Percentiles rank a stretch among this genome's conserved stretches.
Conservation (phyloP, 2,113 vertebrate species). For the Leuciscus idus region DNA sequence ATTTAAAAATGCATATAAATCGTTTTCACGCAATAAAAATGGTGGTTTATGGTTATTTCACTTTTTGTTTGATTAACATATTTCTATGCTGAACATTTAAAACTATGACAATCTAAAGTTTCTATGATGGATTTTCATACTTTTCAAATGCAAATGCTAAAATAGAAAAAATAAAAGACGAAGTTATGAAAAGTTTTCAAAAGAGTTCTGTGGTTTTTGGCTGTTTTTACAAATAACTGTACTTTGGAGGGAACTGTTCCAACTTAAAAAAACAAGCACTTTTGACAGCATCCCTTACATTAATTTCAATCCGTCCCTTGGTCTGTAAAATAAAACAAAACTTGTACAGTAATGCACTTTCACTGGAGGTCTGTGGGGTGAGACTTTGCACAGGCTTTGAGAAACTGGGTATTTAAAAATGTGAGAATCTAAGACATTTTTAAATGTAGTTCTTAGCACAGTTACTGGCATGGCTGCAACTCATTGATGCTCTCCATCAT, state of each 20-base stretch:
- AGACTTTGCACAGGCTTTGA: neutral
- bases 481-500: neutral
- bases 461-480: neutral
- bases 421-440: neutral
- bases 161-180: neutral
- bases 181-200: neutral
- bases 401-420: neutral
- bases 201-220: neutral
- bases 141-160: neutral
- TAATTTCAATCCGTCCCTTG: neutral
- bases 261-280: neutral
- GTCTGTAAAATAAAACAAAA: neutral
- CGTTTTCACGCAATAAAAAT: neutral
- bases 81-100: neutral
- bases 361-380: neutral
- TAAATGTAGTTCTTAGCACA: neutral
- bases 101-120: neutral
- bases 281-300: neutral
- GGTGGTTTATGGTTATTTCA: neutral
- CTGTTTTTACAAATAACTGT: neutral
- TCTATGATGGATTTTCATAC: neutral
- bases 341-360: neutral
- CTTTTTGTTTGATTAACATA: neutral
- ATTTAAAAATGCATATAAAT: neutral
- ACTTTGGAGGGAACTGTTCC: neutral